Percentiles rank a stretch among this genome's conserved stretches.
Evolutionary conservation across 35 echinoderm and acorn worm genomes (phyloP).

Genomic region (Acanthaster planci): DNA sequence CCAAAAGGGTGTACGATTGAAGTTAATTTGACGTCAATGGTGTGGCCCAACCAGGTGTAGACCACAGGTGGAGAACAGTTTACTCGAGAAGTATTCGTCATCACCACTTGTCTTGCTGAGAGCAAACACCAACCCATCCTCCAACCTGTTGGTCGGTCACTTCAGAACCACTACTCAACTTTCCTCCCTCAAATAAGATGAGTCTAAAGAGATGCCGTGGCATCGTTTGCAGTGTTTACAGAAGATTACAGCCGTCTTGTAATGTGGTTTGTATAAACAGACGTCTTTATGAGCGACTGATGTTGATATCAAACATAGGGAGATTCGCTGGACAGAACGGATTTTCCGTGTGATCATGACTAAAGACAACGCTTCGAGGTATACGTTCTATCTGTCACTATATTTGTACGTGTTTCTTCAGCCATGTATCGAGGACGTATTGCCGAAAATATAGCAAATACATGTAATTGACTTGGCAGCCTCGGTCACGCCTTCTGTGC

Average conservation of each 20-base stretch:
- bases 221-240: conserved; percentile 13
- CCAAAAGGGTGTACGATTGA: no score
- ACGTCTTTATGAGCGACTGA: not conserved
- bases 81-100: not conserved
- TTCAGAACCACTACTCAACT: not conserved
- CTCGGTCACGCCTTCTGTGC: no score
- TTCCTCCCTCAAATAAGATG: not conserved
- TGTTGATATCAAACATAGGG: conserved; percentile 11
- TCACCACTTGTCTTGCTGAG: not conserved
- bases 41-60: no score
- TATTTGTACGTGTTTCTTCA: no score
- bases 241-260: not conserved
- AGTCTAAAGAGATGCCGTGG: conserved; percentile 13
- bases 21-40: no score
- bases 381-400: no score
- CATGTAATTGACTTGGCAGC: no score
- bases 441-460: no score
- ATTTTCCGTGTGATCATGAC: no score
- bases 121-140: not conserved
- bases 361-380: no score
- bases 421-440: no score
- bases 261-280: not conserved
- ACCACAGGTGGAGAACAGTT: not conserved
- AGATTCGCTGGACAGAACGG: no score
- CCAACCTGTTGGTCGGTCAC: not conserved